phyloP scores from a whole-genome alignment of 2,888 invertebrate species.

The Caenorhabditis imperialis region DNA sequence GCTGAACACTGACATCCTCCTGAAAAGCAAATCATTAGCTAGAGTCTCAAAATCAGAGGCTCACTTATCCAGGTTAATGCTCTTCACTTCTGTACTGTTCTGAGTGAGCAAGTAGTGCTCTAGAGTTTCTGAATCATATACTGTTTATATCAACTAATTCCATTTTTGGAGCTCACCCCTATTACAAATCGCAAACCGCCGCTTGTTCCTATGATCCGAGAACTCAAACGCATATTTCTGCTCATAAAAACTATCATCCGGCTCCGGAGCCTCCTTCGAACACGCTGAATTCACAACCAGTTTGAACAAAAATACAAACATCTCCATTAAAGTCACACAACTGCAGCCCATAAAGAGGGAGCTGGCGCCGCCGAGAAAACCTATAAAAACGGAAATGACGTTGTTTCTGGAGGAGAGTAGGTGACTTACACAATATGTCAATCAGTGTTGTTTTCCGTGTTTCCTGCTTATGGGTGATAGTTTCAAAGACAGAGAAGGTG shows the following conservation, averaged over 20 bases:
- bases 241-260: constrained; percentile 33
- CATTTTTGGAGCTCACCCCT: not conserved
- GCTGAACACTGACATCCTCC: constrained; percentile 26
- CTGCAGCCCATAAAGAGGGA: constrained; percentile 67
- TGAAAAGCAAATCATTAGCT: constrained; percentile 3
- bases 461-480: constrained; percentile 19
- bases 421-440: constrained; percentile 58
- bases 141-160: too few relatives aligned
- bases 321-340: constrained; percentile 67
- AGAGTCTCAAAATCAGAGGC: not conserved
- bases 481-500: constrained; percentile 23
- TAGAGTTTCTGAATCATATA: constrained; percentile 27
- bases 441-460: constrained; percentile 39
- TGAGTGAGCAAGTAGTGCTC: constrained; percentile 17
- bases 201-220: constrained; percentile 33
- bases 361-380: constrained; percentile 60
- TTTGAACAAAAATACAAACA: constrained; percentile 64
- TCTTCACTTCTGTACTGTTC: constrained; percentile 30
- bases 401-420: too few relatives aligned
- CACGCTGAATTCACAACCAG: constrained; percentile 44
- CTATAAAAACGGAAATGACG: constrained; percentile 39
- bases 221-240: constrained; percentile 41
- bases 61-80: constrained; percentile 44
- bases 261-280: constrained; percentile 42
- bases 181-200: constrained; percentile 45